A percentile compares a stretch with the other conserved stretches of the same genome.
Conservation (phyloP, 2,888 invertebrate genomes). For the Microplitis deprimator region DNA sequence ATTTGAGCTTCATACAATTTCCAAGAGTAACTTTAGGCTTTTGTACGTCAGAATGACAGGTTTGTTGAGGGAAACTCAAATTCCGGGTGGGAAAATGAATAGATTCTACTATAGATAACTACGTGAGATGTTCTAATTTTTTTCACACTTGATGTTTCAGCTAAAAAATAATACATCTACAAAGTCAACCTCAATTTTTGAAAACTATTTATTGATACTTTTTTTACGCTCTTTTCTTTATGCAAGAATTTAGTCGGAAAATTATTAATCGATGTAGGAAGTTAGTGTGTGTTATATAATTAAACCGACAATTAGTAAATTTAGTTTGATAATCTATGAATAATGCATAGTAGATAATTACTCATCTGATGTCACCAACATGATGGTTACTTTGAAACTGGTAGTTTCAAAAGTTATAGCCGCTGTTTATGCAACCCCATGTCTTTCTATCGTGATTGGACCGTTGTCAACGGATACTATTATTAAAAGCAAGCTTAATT, state of each 20-base stretch:
- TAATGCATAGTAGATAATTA: not conserved
- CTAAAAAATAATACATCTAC: no score
- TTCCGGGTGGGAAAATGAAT: not conserved
- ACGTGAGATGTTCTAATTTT: slow-evolving; percentile 3
- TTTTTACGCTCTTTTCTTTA: no score
- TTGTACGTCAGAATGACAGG: not conserved
- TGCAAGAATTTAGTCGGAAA: no score
- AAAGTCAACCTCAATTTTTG: not conserved
- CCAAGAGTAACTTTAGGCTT: not conserved
- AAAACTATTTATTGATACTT: not conserved
- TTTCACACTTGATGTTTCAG: not conserved
- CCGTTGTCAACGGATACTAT: not conserved
- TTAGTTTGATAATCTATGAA: not conserved
- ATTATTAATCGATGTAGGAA: not conserved
- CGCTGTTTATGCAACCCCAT: not conserved
- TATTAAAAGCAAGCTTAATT: not conserved
- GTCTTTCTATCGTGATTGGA: not conserved
- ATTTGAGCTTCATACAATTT: not conserved
- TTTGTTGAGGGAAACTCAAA: not conserved
- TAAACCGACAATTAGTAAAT: not conserved
- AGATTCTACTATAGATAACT: not conserved
- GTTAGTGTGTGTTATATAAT: not conserved
- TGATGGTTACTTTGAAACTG: not conserved
- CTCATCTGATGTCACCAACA: not conserved
- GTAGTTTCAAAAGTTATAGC: slow-evolving; percentile 3